These are phyloP conservation scores for Protomyctophum bolini DNA, from an alignment of 2,113 vertebrate genomes.

Conservation along the genomic window DNA sequence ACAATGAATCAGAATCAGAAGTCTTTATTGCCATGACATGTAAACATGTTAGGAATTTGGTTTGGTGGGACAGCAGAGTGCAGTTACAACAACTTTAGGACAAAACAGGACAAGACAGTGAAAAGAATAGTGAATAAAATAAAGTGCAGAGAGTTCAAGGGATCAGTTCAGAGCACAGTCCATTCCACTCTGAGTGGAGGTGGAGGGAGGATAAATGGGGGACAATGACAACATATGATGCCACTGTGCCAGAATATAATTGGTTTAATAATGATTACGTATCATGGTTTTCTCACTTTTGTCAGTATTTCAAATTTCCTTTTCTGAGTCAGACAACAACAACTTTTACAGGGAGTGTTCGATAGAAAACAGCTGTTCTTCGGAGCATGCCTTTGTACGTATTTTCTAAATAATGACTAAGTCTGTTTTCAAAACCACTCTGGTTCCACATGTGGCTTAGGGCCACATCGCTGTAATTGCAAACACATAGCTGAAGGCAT, in stretches of 20 bases:
- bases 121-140: no score
- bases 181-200: no score
- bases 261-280: not conserved
- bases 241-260: not conserved
- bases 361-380: conserved; percentile 31
- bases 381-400: conserved; percentile 34
- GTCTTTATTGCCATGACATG: no score
- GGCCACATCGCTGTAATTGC: conserved; percentile 34
- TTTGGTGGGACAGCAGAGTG: no score
- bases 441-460: conserved; percentile 40
- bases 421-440: conserved; percentile 34
- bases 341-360: conserved; percentile 10
- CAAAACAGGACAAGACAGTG: no score
- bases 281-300: not conserved
- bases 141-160: no score
- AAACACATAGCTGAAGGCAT: conserved; percentile 21
- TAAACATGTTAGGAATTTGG: no score
- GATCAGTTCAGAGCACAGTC: no score
- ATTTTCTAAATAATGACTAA: conserved; percentile 34
- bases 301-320: conserved; percentile 3
- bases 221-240: no score
- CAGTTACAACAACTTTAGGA: no score
- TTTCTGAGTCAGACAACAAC: conserved; percentile 1
- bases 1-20: no score
- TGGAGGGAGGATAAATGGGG: no score